Evolutionary conservation across 2,113 vertebrate genomes (phyloP).

Genomic region (Rattus rattus): DNA sequence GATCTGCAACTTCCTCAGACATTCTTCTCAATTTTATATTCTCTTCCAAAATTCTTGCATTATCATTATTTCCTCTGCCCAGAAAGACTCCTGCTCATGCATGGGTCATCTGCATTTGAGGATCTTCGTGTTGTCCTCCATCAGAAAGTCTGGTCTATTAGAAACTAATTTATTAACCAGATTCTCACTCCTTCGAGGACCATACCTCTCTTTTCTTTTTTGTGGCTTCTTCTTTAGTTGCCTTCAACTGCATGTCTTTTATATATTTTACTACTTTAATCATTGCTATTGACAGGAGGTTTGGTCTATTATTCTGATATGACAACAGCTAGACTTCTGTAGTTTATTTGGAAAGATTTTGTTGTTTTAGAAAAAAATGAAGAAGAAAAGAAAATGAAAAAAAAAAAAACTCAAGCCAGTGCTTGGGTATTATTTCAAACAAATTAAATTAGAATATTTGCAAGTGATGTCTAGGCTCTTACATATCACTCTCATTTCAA

Average conservation of each 20-base stretch:
- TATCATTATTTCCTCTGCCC: background rate
- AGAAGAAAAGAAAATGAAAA: background rate
- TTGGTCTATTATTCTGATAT: slow-evolving; percentile 63
- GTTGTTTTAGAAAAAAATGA: background rate
- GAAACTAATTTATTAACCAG: background rate
- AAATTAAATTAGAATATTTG: slow-evolving; percentile 73
- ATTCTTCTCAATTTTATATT: background rate
- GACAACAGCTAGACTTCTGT: slow-evolving; percentile 58
- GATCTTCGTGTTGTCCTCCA: background rate
- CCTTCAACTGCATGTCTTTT: slow-evolving; percentile 14
- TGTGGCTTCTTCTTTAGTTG: background rate
- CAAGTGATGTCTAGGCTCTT: slow-evolving; percentile 54
- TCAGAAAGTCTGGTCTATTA: background rate
- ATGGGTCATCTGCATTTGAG: background rate
- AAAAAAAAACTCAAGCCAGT: background rate
- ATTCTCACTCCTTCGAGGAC: background rate
- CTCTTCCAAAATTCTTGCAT: background rate
- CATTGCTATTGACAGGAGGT: slow-evolving; percentile 58
- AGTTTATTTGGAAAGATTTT: slow-evolving; percentile 63
- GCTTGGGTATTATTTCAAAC: slow-evolving; percentile 64
- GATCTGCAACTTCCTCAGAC: background rate
- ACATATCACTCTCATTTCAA: slow-evolving; percentile 54
- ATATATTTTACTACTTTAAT: slow-evolving; percentile 54
- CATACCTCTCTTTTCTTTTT: background rate
- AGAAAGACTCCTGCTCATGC: background rate